Conservation (phyloP, 1,140 invertebrate genomes). For the Oryctes rhinoceros region DNA sequence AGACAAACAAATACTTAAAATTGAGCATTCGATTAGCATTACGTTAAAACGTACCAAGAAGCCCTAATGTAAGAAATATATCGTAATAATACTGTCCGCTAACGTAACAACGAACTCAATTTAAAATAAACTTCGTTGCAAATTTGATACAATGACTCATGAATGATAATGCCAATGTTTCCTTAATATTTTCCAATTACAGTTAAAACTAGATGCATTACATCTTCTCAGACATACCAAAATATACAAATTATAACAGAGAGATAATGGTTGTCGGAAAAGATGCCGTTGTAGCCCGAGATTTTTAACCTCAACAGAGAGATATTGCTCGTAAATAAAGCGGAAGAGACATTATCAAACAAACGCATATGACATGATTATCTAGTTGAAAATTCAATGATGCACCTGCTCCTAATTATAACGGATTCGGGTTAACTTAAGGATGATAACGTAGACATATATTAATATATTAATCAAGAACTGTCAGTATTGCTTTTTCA, state of each 20-base stretch:
- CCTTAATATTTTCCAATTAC: neutral
- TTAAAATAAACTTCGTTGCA: no score
- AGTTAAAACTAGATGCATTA: conserved; percentile 5
- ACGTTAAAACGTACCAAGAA: no score
- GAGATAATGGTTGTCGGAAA: neutral
- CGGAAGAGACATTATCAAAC: conserved; percentile 8
- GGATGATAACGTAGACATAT: neutral
- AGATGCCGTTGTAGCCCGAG: neutral
- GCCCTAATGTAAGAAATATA: no score
- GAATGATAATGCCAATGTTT: no score
- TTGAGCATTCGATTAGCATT: no score
- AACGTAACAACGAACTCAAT: no score
- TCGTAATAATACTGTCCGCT: no score
- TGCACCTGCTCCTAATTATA: conserved; percentile 10
- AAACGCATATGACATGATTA: conserved; percentile 1
- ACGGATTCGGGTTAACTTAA: neutral
- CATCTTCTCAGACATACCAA: neutral
- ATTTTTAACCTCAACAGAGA: neutral
- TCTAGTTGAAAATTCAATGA: neutral
- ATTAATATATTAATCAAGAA: neutral
- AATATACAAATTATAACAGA: neutral
- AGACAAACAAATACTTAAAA: no score
- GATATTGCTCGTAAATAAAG: neutral
- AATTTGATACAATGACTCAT: no score
- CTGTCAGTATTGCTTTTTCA: no score